Conservation (phyloP, 2,797 vertebrate genomes). For the Myiotriccus ornatus region DNA sequence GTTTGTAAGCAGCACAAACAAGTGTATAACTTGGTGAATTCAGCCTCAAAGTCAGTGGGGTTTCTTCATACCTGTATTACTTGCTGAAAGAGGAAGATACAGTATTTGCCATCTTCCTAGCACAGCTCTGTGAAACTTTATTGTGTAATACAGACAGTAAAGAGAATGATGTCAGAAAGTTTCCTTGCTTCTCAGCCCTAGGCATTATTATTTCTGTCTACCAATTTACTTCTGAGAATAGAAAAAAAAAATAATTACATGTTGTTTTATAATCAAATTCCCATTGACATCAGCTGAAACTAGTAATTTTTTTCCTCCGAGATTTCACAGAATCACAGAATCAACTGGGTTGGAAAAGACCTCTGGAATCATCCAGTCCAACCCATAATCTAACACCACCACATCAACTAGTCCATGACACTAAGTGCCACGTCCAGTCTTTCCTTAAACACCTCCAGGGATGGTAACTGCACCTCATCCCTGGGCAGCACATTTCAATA, state of each 20-base stretch:
- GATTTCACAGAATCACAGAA: neutral
- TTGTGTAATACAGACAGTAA: neutral
- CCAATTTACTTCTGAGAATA: neutral
- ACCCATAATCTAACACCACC: too few species aligned
- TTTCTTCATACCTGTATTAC: neutral
- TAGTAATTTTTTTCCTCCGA: neutral
- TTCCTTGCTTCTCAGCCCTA: neutral
- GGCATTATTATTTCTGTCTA: neutral
- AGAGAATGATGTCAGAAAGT: neutral
- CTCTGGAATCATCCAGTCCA: neutral
- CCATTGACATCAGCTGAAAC: neutral
- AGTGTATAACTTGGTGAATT: neutral
- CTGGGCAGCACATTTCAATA: neutral
- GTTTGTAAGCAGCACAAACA: accelerated
- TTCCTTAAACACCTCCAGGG: neutral
- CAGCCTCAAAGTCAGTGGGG: neutral
- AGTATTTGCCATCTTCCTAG: neutral
- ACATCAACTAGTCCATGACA: too few species aligned
- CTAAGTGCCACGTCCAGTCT: neutral
- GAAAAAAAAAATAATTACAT: neutral
- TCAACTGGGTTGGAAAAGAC: neutral
- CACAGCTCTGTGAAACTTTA: neutral
- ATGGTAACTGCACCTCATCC: neutral
- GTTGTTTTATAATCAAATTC: neutral
- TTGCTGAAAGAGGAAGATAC: neutral